These are phyloP conservation scores for Sciaenops ocellatus DNA, from an alignment of 2,797 vertebrate genomes.

Conservation along the genomic window DNA sequence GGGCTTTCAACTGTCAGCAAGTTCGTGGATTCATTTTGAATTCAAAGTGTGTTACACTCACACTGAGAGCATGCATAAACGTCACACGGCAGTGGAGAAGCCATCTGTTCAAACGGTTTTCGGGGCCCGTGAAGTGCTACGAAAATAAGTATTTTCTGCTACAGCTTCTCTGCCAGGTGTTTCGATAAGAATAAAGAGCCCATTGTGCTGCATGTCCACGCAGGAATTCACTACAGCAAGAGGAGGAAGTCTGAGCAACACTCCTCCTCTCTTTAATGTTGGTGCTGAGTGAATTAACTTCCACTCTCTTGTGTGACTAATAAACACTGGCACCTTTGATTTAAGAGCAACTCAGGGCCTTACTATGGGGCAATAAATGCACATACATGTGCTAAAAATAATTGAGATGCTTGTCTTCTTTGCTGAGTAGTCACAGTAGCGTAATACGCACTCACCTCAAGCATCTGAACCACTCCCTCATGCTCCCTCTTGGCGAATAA, in stretches of 20 bases:
- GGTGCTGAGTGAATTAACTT: background rate
- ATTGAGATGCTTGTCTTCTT: background rate
- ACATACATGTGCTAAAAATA: background rate
- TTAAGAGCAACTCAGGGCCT: constrained; percentile 24
- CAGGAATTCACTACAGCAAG: too few relatives aligned
- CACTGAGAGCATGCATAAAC: constrained; percentile 32
- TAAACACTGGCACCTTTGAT: background rate
- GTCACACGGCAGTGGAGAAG: constrained; percentile 47
- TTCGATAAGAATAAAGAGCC: constrained; percentile 44
- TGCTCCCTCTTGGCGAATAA: constrained; percentile 96
- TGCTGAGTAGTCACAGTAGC: constrained; percentile 11
- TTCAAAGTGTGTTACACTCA: constrained; percentile 41
- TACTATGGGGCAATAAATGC: constrained; percentile 22
- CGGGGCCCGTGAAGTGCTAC: constrained; percentile 31
- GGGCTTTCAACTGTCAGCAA: constrained; percentile 35
- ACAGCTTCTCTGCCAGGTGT: constrained; percentile 61
- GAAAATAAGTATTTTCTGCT: constrained; percentile 42
- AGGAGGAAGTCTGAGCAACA: constrained; percentile 16
- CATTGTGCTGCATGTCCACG: constrained; percentile 3
- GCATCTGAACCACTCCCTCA: constrained; percentile 96
- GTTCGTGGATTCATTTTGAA: constrained; percentile 50
- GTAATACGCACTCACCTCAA: constrained; percentile 91
- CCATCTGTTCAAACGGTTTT: constrained; percentile 75
- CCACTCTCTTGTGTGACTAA: background rate
- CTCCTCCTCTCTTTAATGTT: constrained; percentile 21